These are phyloP conservation scores for Pangasianodon hypophthalmus DNA, from an alignment of 2,113 vertebrate species.

Conservation along the genomic window DNA sequence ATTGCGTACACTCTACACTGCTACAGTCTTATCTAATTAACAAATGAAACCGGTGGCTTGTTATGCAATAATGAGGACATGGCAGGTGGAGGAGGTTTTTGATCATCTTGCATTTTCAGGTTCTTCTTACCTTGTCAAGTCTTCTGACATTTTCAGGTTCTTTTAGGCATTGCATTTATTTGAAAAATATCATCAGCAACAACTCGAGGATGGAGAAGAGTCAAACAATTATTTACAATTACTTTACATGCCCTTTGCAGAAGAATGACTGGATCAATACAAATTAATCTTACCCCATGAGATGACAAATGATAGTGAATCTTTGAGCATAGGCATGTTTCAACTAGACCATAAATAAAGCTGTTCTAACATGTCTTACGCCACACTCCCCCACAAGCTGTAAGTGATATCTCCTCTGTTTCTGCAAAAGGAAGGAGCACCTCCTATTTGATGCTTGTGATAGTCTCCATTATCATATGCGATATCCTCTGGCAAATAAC, in stretches of 20 bases:
- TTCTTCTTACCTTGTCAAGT: not conserved
- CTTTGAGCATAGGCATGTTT: conserved; percentile 33
- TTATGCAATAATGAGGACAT: conserved; percentile 31
- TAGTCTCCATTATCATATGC: conserved; percentile 5
- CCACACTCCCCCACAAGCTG: conserved; percentile 45
- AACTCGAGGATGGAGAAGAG: not conserved
- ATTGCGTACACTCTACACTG: conserved; percentile 22
- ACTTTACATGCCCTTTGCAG: conserved; percentile 2
- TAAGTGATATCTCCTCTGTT: conserved; percentile 28
- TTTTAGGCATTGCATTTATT: not conserved
- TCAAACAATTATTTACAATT: conserved; percentile 10
- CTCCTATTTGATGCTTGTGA: conserved; percentile 18
- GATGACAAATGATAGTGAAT: conserved; percentile 23
- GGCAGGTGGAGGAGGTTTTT: not conserved
- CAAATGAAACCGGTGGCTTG: conserved; percentile 12
- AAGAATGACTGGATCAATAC: conserved; percentile 11
- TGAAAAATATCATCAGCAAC: not conserved
- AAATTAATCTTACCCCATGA: not conserved
- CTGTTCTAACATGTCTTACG: conserved; percentile 50
- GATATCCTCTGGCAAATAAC: not conserved
- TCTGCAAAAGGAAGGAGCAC: conserved; percentile 31
- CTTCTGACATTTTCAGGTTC: conserved; percentile 15
- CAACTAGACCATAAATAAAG: conserved; percentile 47
- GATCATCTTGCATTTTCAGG: not conserved
- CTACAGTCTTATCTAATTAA: conserved; percentile 50